Conservation (phyloP, 2,888 invertebrate species). For the Nemapogon koenigi region DNA sequence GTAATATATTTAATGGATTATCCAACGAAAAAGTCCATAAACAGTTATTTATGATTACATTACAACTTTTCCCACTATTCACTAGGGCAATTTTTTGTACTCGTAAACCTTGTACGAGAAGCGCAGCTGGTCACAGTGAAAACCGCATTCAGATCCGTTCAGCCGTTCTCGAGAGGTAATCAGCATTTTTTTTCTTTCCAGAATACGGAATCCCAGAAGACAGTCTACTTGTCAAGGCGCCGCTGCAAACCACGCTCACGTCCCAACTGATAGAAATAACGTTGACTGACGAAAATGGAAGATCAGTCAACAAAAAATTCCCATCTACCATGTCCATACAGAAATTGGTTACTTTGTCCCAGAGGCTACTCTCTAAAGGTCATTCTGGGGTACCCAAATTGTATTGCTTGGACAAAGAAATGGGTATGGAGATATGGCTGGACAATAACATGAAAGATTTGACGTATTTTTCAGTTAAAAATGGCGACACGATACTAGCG, state of each 20-base stretch:
- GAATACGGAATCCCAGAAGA: conserved; percentile 86
- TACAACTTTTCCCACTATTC: too few species aligned
- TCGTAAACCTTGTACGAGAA: too few species aligned
- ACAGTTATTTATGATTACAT: too few species aligned
- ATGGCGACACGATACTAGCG: conserved; percentile 80
- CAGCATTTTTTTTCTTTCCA: conserved; percentile 42
- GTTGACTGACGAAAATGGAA: conserved; percentile 58
- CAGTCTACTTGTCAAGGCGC: conserved; percentile 65
- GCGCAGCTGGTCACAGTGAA: too few species aligned
- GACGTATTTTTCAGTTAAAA: conserved; percentile 83
- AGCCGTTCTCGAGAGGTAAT: too few species aligned
- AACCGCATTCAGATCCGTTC: too few species aligned
- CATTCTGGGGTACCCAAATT: conserved; percentile 42
- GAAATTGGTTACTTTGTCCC: conserved; percentile 81
- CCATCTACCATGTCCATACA: conserved; percentile 81
- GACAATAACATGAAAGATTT: conserved; percentile 86
- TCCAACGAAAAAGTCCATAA: too few species aligned
- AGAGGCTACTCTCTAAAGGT: conserved; percentile 72
- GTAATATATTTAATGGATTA: too few species aligned
- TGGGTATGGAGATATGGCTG: conserved; percentile 74
- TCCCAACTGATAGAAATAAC: conserved; percentile 70
- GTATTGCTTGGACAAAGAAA: conserved; percentile 60
- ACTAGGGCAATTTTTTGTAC: too few species aligned
- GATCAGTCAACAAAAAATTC: conserved; percentile 73
- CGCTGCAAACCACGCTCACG: conserved; percentile 67